phyloP scores from a whole-genome alignment of 2,888 invertebrate genomes.

The Drosophila borealis region DNA sequence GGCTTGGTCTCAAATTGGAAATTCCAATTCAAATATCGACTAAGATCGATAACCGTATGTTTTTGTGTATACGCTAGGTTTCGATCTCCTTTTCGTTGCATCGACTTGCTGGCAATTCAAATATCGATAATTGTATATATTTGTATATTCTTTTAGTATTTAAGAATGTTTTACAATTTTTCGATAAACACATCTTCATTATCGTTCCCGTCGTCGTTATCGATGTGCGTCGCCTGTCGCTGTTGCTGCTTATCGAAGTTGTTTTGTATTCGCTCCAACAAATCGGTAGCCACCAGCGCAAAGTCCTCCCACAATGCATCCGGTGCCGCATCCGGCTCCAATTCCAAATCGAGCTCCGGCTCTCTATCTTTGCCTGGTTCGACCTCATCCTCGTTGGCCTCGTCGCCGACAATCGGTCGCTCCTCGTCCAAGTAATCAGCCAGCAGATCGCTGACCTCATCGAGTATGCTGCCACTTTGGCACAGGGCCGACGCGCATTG shows the following conservation, averaged over 20 bases:
- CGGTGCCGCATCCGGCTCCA: conserved; percentile 36
- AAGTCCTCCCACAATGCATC: conserved; percentile 89
- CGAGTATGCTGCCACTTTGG: conserved; percentile 85
- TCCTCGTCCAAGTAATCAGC: conserved; percentile 88
- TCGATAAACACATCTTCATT: conserved; percentile 80
- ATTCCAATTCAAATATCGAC: too few relatives aligned
- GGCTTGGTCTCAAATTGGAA: too few relatives aligned
- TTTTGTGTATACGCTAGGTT: too few relatives aligned
- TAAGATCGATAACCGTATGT: background rate
- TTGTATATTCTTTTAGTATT: conserved; percentile 15
- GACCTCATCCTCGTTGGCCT: conserved; percentile 34
- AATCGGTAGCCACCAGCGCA: conserved; percentile 90
- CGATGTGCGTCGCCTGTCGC: conserved; percentile 28
- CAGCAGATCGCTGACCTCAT: conserved; percentile 86
- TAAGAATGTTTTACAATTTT: conserved; percentile 63
- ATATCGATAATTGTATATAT: conserved; percentile 8
- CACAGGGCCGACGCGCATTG: conserved; percentile 57
- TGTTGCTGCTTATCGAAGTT: conserved; percentile 70
- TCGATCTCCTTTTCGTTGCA: background rate
- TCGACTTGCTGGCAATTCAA: background rate
- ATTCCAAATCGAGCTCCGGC: conserved; percentile 10
- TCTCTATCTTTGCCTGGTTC: conserved; percentile 3
- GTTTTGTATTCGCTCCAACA: conserved; percentile 87
- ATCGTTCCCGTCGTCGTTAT: conserved; percentile 62
- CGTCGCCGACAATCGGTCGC: conserved; percentile 79